Base-by-base conservation (phyloP, 2,888 invertebrate species). In the Polyommatus iphigenia region DNA sequence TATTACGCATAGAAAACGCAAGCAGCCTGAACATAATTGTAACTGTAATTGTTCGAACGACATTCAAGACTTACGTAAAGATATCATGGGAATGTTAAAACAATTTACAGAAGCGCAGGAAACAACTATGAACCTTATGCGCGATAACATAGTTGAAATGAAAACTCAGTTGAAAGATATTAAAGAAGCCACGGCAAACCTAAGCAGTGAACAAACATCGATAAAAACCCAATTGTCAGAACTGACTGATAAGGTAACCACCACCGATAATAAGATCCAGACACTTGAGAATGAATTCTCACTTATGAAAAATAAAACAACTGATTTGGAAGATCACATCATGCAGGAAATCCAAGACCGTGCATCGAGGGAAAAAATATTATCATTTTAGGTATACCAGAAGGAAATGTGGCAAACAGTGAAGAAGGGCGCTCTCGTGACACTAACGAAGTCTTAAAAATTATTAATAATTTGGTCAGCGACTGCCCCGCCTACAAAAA, bases 401-500 rank as follows among this genome's bases (percentile, higher is more conserved):
- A 57, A 57, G 57, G n/a, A 57, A 57, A 57, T 18, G 18, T n/a
- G 57, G 3, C 57, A 18, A 57, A 57, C 5, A 57, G 57, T 57
- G 57, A 57, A 57, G 57, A 57, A n/a, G 57, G 57, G 13, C 57
- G 57, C n/a, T 5, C n/a, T n/a, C 57, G 18, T 18, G 57, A 57
- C 18, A 57, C n/a, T 57, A 15, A 57, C 18, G 78, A 78, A 29
- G 76, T 78, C n/a, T 29, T 57, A 5, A 77, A 78, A 50, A 67
- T 78, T 71, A 54, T 78, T 59, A 78, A 57, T 32, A 62, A 32
- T 32, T 4, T 32, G 15, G 18, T 32, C 13, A 72, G 54, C 20
- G 59, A 79, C 5, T 79, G 62, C 54, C 78, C 79, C 15, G 24
- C 80, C 80, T 29, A 50, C 46, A 18, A 77, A 71, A 57, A 41